phyloP scores from a whole-genome alignment of 2,113 vertebrate genomes.

The Verasper variegatus region DNA sequence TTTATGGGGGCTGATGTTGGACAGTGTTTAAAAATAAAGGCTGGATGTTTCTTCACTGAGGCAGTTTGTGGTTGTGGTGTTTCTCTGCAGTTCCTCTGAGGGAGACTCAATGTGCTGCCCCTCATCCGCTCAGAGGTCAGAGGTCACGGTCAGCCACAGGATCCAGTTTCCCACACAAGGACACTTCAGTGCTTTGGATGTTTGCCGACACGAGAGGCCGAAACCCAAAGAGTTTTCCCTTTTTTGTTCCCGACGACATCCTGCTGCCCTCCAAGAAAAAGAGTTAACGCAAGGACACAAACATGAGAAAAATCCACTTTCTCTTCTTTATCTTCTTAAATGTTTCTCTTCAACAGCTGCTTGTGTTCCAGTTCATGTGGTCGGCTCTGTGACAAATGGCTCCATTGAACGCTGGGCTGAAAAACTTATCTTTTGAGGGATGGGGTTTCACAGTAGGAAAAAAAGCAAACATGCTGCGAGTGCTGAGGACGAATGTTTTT shows the following conservation, averaged over 20 bases:
- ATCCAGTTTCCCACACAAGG: slow-evolving; percentile 12
- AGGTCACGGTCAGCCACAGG: slow-evolving; percentile 31
- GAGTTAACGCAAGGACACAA: background rate
- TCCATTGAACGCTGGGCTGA: slow-evolving; percentile 29
- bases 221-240: background rate
- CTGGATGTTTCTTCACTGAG: background rate
- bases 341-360: slow-evolving; percentile 28
- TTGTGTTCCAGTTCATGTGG: slow-evolving; percentile 53
- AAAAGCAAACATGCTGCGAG: slow-evolving; percentile 7
- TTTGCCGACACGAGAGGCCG: background rate
- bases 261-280: background rate
- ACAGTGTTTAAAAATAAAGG: background rate
- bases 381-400: slow-evolving; percentile 48
- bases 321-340: background rate
- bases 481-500: slow-evolving; percentile 39
- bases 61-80: background rate
- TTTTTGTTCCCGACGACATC: background rate
- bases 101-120: slow-evolving; percentile 7
- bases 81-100: slow-evolving; percentile 1
- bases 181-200: background rate
- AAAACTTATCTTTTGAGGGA: slow-evolving; percentile 40
- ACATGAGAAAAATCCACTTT: background rate
- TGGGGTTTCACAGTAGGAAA: slow-evolving; percentile 28
- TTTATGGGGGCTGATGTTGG: background rate
- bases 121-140: slow-evolving; percentile 30